Evolutionary conservation across 1,140 invertebrate species (phyloP), one percentile per base, ranked within the genome.

Genomic region (Brachionus angularis): DNA sequence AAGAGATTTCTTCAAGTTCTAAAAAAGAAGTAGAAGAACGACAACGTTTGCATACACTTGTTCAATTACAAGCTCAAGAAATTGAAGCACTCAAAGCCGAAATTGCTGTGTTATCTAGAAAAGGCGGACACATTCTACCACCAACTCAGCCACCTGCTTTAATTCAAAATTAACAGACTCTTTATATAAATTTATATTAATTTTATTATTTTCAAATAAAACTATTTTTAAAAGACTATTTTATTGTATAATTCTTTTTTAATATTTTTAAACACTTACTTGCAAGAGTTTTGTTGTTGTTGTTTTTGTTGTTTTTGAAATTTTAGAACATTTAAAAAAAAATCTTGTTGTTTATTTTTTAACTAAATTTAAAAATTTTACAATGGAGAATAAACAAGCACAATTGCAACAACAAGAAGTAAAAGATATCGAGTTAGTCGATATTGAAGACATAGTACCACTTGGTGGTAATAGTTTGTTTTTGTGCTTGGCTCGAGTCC

Each of bases 1-100:
- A 76, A 53, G 80, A 82, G 71, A 80, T 76, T 64, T 73, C 75
- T 42, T 77, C 77, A 23, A 74, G 73, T n/a, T 74, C 77, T 7
- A 77, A 79, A 46, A 74, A 78, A n/a, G 79, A 79, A 25, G 61
- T 79, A 12, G 75, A 76, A 47, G 79, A 81, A 70, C 74, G 76
- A 49, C 76, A 79, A 73, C 58, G 80, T 31, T 74, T 81, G 36
- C 78, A 80, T 36, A 79, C 81, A 50, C 72, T 81, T 8, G 79
- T 81, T 14, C 78, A 81, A 61, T 73, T 81, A 14, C 81, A 82
- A 69, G 79, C 79, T 4, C 80, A 81, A 72, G 81, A 82, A 69
- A 77, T 81, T 1, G 78, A 81, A 46, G 78, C 78, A 10, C 74
- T 82, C 2, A 81, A 81, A 58, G 78, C 80, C 49, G 81, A 81